Evolutionary conservation across 2,797 vertebrate species (phyloP).

Genomic region (Telmatherina bonti): DNA sequence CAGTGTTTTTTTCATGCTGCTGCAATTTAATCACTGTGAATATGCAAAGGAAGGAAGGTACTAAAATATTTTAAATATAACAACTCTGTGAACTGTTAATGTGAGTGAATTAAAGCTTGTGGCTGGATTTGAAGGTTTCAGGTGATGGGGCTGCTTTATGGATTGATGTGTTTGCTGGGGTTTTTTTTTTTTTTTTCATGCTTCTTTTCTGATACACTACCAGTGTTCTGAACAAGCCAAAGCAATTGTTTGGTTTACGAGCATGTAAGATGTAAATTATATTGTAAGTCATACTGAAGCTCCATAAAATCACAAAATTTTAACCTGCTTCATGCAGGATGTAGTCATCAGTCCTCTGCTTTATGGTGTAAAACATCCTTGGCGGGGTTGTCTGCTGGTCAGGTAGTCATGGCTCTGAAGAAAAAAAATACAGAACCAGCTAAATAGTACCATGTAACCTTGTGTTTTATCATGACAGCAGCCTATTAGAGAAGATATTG

Average conservation of each 20-base stretch:
- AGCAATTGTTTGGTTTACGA: neutral
- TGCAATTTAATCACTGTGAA: conserved; percentile 1
- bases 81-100: neutral
- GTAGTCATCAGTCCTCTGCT: conserved; percentile 20
- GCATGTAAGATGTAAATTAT: neutral
- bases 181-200: too few species aligned
- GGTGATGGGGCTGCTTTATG: neutral
- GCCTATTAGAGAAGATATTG: conserved; percentile 61
- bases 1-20: neutral
- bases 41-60: neutral
- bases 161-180: neutral
- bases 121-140: neutral
- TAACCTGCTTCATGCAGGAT: neutral
- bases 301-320: conserved; percentile 1
- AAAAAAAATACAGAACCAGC: conserved; percentile 18
- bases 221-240: neutral
- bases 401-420: conserved; percentile 31
- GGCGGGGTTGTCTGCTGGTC: conserved; percentile 62
- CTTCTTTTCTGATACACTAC: neutral
- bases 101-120: neutral
- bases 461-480: conserved; percentile 61
- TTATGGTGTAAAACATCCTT: conserved; percentile 25
- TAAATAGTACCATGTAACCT: conserved; percentile 61
- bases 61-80: conserved; percentile 12
- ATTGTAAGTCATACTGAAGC: neutral